Evolutionary conservation across 2,113 vertebrate genomes (phyloP), one percentile per base, ranked within the genome.

Genomic region (Proterorhinus semilunaris): DNA sequence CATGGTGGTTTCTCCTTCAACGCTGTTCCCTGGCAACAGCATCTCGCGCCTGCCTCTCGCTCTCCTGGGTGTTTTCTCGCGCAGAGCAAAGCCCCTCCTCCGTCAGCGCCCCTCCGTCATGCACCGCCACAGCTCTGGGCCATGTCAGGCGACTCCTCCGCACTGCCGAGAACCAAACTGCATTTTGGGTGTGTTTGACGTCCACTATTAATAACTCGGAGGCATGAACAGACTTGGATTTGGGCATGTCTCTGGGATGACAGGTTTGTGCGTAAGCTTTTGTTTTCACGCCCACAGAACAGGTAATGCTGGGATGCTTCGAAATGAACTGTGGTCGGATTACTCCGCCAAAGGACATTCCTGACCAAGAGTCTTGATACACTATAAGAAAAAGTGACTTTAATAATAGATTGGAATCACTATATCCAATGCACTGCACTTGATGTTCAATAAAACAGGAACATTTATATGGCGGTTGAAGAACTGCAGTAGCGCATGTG

Each of bases 1-100:
- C 52, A 84, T 49, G 43, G 77, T 75, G 10, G 45, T 42, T 54
- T 68, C 63, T 72, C 15, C 61, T 78, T 66, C 65, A 76, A 10
- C 11, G n/a, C 80, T 86, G 91, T 91, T 90, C 78, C 92, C 87
- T 87, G 90, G 92, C 92, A 92, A 92, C 91, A 84, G 84, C 91
- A 91, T 91, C 89, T 76, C 76, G 78, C 68, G 27, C 53, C 53
- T 8, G 74, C 78, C 48, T 63, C 45, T 27, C 53, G 69, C 55
- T 71, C 76, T 71, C 75, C 76, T n/a, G 54, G 27, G 55, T 42
- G 52, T 45, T 69, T 8, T 62, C 79, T 63, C 71, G 75, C 69
- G 78, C 76, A 36, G 15, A 7, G 11, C 12, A 17, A 74, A 75
- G 78, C 80, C 66, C 89, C 86, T 83, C 86, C 70, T 62, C 70